Evolutionary conservation across 2,113 vertebrate genomes (phyloP).

Genomic region (Protobothrops mucrosquamatus): DNA sequence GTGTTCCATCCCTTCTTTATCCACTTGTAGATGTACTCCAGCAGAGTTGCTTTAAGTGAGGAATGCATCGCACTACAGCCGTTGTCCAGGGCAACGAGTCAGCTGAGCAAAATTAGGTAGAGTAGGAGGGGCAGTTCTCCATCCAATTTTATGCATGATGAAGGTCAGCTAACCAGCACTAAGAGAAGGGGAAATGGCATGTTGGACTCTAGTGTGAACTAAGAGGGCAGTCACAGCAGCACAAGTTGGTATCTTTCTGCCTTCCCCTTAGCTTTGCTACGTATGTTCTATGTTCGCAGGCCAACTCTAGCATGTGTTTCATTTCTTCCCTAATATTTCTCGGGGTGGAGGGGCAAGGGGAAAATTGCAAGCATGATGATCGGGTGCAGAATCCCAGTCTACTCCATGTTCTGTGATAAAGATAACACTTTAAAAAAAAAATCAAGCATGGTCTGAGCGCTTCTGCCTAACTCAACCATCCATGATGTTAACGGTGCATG

Average conservation of each 20-base stretch:
- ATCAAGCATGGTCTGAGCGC: constrained; percentile 65
- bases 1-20: constrained; percentile 80
- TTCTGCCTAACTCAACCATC: constrained; percentile 64
- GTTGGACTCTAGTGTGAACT: constrained; percentile 59
- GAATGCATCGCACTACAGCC: constrained; percentile 99
- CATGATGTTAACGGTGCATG: constrained; percentile 57
- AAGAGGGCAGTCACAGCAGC: constrained; percentile 46
- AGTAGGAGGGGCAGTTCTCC: constrained; percentile 79
- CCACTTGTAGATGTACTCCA: constrained; percentile 95
- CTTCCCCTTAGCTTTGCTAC: constrained; percentile 61
- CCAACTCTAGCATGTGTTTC: constrained; percentile 55
- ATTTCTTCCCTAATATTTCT: constrained; percentile 18
- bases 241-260: constrained; percentile 43
- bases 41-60: constrained; percentile 95
- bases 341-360: background rate
- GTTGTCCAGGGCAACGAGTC: constrained; percentile 97
- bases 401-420: constrained; percentile 52
- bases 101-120: constrained; percentile 99
- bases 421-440: background rate
- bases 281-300: constrained; percentile 57
- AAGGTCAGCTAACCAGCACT: constrained; percentile 73
- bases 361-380: constrained; percentile 57
- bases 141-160: constrained; percentile 78
- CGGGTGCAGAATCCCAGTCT: constrained; percentile 52
- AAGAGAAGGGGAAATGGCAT: constrained; percentile 66